Percentiles rank a stretch among this genome's conserved stretches.
Evolutionary conservation across 2,113 vertebrate species (phyloP).

Genomic region (Megaceryle maxima): DNA sequence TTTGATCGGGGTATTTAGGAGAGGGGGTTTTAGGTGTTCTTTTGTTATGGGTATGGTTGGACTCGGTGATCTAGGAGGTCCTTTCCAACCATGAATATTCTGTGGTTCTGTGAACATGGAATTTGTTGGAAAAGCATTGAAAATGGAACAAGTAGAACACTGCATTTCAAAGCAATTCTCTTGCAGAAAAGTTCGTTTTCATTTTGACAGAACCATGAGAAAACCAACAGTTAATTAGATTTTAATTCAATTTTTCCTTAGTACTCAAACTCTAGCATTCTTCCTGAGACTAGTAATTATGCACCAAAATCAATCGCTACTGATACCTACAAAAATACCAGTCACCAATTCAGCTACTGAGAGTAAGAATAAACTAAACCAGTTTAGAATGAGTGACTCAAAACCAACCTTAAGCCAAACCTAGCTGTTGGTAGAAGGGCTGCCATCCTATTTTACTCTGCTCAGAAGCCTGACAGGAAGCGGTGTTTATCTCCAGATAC

Average conservation of each 20-base stretch:
- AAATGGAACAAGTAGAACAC: not conserved
- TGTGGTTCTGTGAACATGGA: not conserved
- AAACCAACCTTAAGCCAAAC: not conserved
- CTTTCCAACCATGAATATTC: too few species aligned
- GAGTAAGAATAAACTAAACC: not conserved
- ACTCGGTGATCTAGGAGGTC: too few species aligned
- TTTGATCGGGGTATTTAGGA: too few species aligned
- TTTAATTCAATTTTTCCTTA: not conserved
- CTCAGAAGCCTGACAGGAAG: not conserved
- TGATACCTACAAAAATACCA: not conserved
- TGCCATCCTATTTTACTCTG: not conserved
- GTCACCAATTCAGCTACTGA: not conserved
- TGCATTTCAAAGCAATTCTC: not conserved
- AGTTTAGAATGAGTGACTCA: not conserved
- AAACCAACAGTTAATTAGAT: not conserved
- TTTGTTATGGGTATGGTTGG: too few species aligned
- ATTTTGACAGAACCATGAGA: not conserved
- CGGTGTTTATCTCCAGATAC: not conserved
- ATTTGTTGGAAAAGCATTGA: not conserved
- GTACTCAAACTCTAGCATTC: not conserved
- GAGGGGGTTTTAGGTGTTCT: too few species aligned
- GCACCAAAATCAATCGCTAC: not conserved
- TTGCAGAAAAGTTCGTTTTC: not conserved
- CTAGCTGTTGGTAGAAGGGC: not conserved
- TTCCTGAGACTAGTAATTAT: not conserved